A percentile compares a stretch with the other conserved stretches of the same genome.
Conservation (phyloP, 1,140 invertebrate species). For the Trichonephila clavata region DNA sequence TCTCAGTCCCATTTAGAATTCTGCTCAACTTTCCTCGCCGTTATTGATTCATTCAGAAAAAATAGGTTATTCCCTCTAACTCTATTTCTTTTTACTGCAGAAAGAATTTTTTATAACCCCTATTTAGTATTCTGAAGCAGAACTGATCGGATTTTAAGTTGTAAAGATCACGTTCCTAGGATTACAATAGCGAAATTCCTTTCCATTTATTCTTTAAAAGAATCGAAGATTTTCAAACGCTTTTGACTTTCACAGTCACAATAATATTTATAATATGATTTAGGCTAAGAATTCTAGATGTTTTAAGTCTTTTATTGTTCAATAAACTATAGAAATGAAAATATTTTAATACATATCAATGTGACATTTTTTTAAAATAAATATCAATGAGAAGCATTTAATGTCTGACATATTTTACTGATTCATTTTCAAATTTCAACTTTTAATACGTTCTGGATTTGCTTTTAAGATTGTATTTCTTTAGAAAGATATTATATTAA, state of each 20-base stretch:
- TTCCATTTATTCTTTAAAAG: not conserved
- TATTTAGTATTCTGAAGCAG: not conserved
- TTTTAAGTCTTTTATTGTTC: too few species aligned
- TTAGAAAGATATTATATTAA: too few species aligned
- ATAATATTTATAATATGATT: too few species aligned
- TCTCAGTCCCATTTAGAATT: slow-evolving; percentile 11
- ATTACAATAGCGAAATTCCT: not conserved
- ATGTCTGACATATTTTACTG: too few species aligned
- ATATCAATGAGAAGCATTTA: too few species aligned
- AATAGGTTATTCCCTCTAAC: not conserved
- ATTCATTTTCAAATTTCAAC: too few species aligned
- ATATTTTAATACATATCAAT: too few species aligned
- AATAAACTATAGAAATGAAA: too few species aligned
- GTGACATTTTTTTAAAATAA: too few species aligned
- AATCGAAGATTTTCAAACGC: not conserved
- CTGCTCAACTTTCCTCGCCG: slow-evolving; percentile 12
- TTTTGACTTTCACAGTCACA: not conserved
- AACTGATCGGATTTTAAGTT: not conserved
- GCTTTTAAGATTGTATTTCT: too few species aligned
- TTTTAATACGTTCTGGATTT: too few species aligned
- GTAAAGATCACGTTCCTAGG: not conserved
- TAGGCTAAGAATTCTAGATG: too few species aligned
- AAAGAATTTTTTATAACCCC: not conserved
- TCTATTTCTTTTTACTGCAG: not conserved
- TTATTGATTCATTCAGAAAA: slow-evolving; percentile 1